Evolutionary conservation across 2,797 vertebrate species (phyloP).

Genomic region (Lacerta bilineata): DNA sequence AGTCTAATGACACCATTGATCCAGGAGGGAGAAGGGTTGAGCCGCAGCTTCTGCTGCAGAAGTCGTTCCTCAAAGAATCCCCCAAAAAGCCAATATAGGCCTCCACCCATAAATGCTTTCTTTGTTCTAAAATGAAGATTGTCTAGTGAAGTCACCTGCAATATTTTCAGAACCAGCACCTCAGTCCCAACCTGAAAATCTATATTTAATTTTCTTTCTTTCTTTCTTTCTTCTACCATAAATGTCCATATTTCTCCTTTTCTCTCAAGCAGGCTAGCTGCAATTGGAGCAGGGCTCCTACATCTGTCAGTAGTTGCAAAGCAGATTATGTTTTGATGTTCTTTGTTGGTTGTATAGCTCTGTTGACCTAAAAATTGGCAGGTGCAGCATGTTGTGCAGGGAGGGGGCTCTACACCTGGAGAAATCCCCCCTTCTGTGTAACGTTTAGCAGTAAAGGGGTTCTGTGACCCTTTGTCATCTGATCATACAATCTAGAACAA

Average conservation of each 20-base stretch:
- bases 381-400: not conserved
- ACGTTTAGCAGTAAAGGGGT: not conserved
- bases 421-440: not conserved
- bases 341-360: no score
- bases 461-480: not conserved
- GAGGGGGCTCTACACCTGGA: not conserved
- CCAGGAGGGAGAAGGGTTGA: not conserved
- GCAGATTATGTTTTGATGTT: not conserved
- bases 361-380: not conserved
- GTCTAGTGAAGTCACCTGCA: not conserved
- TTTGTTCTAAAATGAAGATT: not conserved
- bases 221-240: not conserved
- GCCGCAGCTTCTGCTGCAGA: not conserved
- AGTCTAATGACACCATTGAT: constrained; percentile 42
- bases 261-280: not conserved
- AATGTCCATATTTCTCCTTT: not conserved
- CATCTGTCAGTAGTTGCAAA: not conserved
- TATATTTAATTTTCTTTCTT: not conserved
- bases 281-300: not conserved
- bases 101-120: not conserved
- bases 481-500: not conserved
- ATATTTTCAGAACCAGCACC: not conserved
- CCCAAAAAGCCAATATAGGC: no score
- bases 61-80: not conserved
- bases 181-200: not conserved